These are phyloP conservation scores for Hoplodrina blanda DNA, from an alignment of 2,888 invertebrate genomes.

Conservation along the genomic window DNA sequence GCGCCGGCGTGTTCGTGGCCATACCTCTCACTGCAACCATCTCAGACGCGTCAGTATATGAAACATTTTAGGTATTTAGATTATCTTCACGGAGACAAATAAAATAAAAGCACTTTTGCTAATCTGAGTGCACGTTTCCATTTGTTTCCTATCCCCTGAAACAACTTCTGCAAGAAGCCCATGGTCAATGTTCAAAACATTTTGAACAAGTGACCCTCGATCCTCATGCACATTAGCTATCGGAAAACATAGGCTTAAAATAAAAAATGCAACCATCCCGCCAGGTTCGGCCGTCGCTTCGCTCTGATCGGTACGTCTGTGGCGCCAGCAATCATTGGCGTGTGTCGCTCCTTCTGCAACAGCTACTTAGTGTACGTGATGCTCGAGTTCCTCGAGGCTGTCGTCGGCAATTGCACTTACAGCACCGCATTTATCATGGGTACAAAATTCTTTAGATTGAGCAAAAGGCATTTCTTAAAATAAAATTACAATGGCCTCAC, in stretches of 20 bases:
- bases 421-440: constrained; percentile 87
- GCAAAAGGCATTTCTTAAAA: no score
- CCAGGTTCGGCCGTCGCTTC: constrained; percentile 89
- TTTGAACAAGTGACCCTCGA: no score
- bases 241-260: no score
- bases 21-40: constrained; percentile 88
- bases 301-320: constrained; percentile 90
- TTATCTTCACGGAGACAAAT: no score
- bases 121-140: no score
- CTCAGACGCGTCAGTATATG: constrained; percentile 87
- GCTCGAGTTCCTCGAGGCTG: constrained; percentile 81
- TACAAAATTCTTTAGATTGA: constrained; percentile 62
- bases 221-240: no score
- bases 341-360: constrained; percentile 72
- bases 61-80: neutral
- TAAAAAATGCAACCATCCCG: no score
- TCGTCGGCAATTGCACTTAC: constrained; percentile 81
- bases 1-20: constrained; percentile 88
- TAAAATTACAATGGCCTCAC: no score
- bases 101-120: no score
- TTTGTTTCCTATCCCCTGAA: no score
- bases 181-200: no score
- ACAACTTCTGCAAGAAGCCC: no score
- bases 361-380: constrained; percentile 75
- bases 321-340: constrained; percentile 88